Base-by-base conservation (phyloP, 2,797 vertebrate genomes). In the Sebastes jordani region DNA sequence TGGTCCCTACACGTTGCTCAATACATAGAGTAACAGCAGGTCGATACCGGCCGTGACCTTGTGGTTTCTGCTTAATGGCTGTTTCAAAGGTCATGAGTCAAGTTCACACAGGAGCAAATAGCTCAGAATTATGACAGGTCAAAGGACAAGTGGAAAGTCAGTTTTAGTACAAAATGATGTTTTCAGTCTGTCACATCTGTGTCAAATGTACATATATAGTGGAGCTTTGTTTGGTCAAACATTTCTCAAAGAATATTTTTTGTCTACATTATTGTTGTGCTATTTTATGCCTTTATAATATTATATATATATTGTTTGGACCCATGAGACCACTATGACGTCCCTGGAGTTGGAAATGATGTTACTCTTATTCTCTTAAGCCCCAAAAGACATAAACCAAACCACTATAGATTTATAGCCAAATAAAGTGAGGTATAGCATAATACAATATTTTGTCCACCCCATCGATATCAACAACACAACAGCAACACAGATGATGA, bases 1-100 rank as follows among this genome's bases (percentile, higher is more conserved):
- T 54, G 82, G 78, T 84, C 89, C 72, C 80, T 52, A 49, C 56
- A 82, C 71, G 85, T 73, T 74, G 74, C 56, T 78, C 67, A 74
- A 29, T 74, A 83, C 56, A 54, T 3, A 29, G 34, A 34, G 63
- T 20, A 63, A 11, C 68, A 82, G 56, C 63, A 27, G 60, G 64
- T 86, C 49, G 8, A 78, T 74, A 64, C 4, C 34, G 62, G 55
- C 62, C 67, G 2, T 63, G 83, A 84, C 79, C 81, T 77, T 74
- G 46, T 18, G 10, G 14, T 69, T 66, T 75, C 32, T 30, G 29
- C 56, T 65, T 73, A 29, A 80, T 78, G 74, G 63, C 42, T 34
- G 42, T 78, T 78, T 80, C 61, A 89, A 79, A 80, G 81, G 78
- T 78, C 63, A 74, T 3, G 16, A 22, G 80, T 79, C 59, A 82